A percentile compares a stretch with the other conserved stretches of the same genome.
Conservation (phyloP, 2,113 vertebrate species). For the Parus major region DNA sequence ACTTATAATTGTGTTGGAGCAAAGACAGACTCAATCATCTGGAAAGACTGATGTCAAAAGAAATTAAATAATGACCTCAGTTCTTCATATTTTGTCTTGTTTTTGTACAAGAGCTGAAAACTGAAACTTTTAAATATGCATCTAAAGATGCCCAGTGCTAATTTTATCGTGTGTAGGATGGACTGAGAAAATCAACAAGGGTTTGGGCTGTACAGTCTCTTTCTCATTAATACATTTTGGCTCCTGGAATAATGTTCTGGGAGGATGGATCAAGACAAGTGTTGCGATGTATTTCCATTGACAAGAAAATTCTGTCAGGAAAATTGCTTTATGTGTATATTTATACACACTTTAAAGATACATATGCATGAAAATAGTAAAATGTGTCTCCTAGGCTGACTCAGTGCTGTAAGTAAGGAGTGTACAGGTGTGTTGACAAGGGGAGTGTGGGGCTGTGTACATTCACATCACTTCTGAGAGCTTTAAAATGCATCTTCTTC, state of each 20-base stretch:
- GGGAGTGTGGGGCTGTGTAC: neutral
- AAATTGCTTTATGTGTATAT: neutral
- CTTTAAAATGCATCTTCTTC: neutral
- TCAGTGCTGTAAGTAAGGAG: neutral
- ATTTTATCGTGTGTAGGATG: constrained; percentile 4
- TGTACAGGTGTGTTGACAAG: neutral
- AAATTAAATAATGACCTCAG: neutral
- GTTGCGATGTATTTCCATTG: neutral
- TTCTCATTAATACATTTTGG: neutral
- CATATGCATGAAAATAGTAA: neutral
- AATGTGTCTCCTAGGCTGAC: neutral
- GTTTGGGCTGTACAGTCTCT: neutral
- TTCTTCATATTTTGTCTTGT: neutral
- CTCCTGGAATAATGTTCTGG: neutral
- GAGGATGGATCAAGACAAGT: neutral
- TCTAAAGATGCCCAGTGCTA: constrained; percentile 17
- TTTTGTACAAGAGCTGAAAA: neutral
- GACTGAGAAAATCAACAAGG: constrained; percentile 3
- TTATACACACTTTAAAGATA: neutral
- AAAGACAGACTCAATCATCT: neutral
- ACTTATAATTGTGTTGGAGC: neutral
- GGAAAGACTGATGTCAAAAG: neutral
- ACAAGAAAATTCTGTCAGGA: neutral
- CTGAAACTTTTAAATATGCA: constrained; percentile 4
- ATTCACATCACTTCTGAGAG: neutral